These are phyloP conservation scores for Danio aesculapii DNA, from an alignment of 2,797 vertebrate species.

Conservation along the genomic window DNA sequence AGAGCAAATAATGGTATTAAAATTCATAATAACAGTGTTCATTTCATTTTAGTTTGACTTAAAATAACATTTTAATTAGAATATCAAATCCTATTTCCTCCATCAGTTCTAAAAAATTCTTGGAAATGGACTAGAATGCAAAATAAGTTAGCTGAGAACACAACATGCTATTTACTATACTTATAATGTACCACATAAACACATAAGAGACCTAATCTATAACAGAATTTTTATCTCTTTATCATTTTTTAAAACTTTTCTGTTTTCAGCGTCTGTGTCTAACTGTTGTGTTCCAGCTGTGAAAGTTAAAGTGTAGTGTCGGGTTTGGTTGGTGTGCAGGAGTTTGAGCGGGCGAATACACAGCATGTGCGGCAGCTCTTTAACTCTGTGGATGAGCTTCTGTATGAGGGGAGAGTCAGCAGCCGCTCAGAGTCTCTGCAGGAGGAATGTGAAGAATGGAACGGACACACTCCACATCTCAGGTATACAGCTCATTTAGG, in stretches of 20 bases:
- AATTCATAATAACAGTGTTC: no score
- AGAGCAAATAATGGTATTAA: no score
- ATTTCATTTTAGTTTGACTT: no score
- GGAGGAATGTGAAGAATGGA: constrained; percentile 84
- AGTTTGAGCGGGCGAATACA: constrained; percentile 83
- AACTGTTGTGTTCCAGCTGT: neutral
- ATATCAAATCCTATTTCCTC: neutral
- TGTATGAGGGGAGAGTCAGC: constrained; percentile 84
- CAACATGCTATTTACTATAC: neutral
- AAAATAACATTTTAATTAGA: neutral
- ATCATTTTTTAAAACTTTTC: neutral
- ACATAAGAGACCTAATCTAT: neutral
- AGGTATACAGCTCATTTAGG: constrained; percentile 71
- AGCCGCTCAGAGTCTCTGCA: constrained; percentile 76
- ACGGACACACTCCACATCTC: constrained; percentile 79
- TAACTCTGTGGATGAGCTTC: constrained; percentile 84
- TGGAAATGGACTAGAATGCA: neutral
- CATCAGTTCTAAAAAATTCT: neutral
- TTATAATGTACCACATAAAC: neutral
- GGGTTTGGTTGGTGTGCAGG: constrained; percentile 68
- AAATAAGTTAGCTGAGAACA: neutral
- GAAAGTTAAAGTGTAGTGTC: neutral
- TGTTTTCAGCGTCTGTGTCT: neutral
- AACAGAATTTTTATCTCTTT: neutral
- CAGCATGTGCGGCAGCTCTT: constrained; percentile 82